These are phyloP conservation scores for Leptothorax acervorum DNA, from an alignment of 2,888 invertebrate species.

Conservation along the genomic window DNA sequence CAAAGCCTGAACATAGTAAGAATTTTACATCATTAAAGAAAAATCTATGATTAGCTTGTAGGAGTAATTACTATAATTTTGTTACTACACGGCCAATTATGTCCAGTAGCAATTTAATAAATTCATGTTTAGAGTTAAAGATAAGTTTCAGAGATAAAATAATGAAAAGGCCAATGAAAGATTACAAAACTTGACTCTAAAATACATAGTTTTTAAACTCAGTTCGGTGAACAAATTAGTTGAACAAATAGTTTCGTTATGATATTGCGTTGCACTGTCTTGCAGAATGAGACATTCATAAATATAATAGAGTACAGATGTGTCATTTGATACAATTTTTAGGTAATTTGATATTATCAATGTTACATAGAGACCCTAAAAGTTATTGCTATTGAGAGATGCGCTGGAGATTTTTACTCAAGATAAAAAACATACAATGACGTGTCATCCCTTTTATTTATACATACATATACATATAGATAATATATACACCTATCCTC, in stretches of 20 bases:
- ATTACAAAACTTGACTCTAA: not conserved
- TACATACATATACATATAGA: not conserved
- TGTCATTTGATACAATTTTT: constrained; percentile 27
- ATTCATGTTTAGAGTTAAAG: not conserved
- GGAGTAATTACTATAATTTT: constrained; percentile 32
- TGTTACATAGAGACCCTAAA: constrained; percentile 21
- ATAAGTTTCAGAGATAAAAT: not conserved
- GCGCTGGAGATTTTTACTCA: constrained; percentile 3
- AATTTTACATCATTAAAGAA: constrained; percentile 32
- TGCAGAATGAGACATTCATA: not conserved
- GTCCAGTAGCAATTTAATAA: constrained; percentile 16
- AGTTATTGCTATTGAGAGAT: constrained; percentile 4
- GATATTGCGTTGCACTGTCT: not conserved
- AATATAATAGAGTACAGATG: constrained; percentile 18
- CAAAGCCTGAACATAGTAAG: constrained; percentile 56
- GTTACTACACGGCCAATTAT: constrained; percentile 11
- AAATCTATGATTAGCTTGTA: constrained; percentile 37
- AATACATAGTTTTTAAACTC: not conserved
- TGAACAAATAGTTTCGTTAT: constrained; percentile 2
- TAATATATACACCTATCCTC: constrained; percentile 2
- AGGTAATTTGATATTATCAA: constrained; percentile 24
- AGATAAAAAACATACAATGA: constrained; percentile 1
- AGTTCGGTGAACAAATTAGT: not conserved
- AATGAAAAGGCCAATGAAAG: constrained; percentile 14
- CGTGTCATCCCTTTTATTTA: constrained; percentile 38